Evolutionary conservation across 2,113 vertebrate species (phyloP).

Genomic region (Carettochelys insculpta): DNA sequence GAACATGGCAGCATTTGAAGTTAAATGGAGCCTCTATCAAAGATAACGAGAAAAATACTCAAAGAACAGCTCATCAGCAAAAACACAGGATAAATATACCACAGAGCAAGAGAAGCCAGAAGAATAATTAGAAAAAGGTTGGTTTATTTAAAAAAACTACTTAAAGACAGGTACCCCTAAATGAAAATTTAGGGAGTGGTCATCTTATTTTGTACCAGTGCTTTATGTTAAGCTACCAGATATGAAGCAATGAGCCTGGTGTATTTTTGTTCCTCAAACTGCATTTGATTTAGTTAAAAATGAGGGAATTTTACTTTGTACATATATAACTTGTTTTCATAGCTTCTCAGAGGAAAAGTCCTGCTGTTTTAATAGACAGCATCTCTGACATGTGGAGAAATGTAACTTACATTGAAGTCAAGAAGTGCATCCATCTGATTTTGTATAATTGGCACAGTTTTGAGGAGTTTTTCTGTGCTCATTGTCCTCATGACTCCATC

Average conservation of each 20-base stretch:
- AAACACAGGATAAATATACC: not conserved
- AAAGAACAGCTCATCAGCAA: not conserved
- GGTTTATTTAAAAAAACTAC: not conserved
- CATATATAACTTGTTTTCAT: not conserved
- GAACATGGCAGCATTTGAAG: not conserved
- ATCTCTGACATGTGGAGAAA: rapidly evolving
- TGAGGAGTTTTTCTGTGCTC: slow-evolving; percentile 96
- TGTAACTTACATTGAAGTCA: slow-evolving; percentile 91
- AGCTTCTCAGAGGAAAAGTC: not conserved
- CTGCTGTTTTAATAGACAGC: rapidly evolving
- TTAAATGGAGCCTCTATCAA: not conserved
- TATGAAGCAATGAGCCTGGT: not conserved
- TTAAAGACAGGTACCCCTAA: not conserved
- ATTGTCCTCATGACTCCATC: slow-evolving; percentile 98
- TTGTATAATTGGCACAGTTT: slow-evolving; percentile 92
- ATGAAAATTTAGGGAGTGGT: not conserved
- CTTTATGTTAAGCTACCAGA: not conserved
- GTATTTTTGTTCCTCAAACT: not conserved
- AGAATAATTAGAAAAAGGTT: not conserved
- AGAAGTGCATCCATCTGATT: slow-evolving; percentile 95
- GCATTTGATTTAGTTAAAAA: not conserved
- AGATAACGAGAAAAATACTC: not conserved
- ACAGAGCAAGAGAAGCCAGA: not conserved
- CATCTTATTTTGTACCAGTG: not conserved
- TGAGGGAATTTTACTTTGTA: not conserved